A percentile compares a stretch with the other conserved stretches of the same genome.
phyloP scores from a whole-genome alignment of 2,888 invertebrate species.

The Esperia sulphurella region DNA sequence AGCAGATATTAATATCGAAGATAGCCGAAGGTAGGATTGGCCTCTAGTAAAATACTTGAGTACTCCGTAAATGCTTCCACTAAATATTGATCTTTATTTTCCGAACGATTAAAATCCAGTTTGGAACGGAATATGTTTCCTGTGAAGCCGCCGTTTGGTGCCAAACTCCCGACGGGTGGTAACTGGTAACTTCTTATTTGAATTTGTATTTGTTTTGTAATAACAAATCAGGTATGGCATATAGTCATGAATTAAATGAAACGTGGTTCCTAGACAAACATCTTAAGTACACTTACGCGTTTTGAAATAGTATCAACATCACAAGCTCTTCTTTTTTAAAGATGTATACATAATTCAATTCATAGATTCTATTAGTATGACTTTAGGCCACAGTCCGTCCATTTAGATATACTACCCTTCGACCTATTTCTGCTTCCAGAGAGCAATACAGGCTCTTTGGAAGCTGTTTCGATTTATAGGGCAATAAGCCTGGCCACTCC shows the following conservation, averaged over 20 bases:
- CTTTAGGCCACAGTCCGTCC: too few relatives aligned
- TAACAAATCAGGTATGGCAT: constrained; percentile 52
- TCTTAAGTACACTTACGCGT: too few relatives aligned
- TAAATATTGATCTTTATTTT: constrained; percentile 24
- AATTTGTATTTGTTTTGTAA: constrained; percentile 63
- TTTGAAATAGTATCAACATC: too few relatives aligned
- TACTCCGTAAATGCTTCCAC: constrained; percentile 10
- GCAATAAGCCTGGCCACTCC: too few relatives aligned
- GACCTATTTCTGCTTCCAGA: too few relatives aligned
- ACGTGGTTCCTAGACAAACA: not conserved
- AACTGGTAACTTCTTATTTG: constrained; percentile 60
- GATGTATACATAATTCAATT: too few relatives aligned
- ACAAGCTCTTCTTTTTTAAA: too few relatives aligned
- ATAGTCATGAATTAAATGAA: not conserved
- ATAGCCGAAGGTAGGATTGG: not conserved
- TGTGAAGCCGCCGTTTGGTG: constrained; percentile 46
- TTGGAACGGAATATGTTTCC: constrained; percentile 11
- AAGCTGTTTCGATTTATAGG: too few relatives aligned
- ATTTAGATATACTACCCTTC: too few relatives aligned
- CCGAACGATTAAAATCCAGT: constrained; percentile 11
- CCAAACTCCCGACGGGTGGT: constrained; percentile 59
- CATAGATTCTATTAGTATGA: too few relatives aligned
- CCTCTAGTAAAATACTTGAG: constrained; percentile 41
- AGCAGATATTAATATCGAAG: not conserved
- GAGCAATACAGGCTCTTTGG: too few relatives aligned